Base-by-base conservation (phyloP, 2,888 invertebrate species). In the Lepetodrilus schrolli region DNA sequence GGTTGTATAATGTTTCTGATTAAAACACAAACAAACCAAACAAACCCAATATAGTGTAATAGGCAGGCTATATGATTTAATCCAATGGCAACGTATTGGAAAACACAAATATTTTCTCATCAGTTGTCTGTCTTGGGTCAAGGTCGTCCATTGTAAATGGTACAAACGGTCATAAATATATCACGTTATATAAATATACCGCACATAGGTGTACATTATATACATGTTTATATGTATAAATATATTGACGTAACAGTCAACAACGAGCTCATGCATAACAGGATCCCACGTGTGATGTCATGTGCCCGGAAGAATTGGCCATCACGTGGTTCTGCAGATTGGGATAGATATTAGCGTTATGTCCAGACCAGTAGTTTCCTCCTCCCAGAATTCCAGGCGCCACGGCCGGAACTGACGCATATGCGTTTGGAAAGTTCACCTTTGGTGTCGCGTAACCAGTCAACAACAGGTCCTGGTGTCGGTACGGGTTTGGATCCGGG, bases 391-490 rank as follows among this genome's bases (percentile, higher is more conserved):
- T 78, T 1, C 82, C 82, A 66, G 82, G 76, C 8, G 83, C 72
- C 13, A 79, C 76, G 8, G 79, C 72, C 8, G 74, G 30, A 20
- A 82, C 78, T 7, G 78, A 76, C 20, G 82, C 73, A 74, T 79
- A 71, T 21, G 78, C 68, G 84, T 95, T 94, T 95, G 96, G 96
- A 90, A 97, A 95, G 85, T 96, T 95, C 83, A 97, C 92, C 91
- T 96, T 96, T 8, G 88, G 79, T 80, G 96, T 95, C 81, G 94
- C 93, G 86, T 92, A 88, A 74, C 89, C 86, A 4, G 68, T 20
- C 96, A 97, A 96, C 92, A 97, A 96, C 80, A 97, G 93, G 91
- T 97, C 97, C 90, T 96, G 96, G 92, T 97, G 97, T 92, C 97
- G 96, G 93, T 97, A 97, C 70, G 94, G 84, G n/a, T 96, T 94